A percentile compares a stretch with the other conserved stretches of the same genome.
phyloP scores from a whole-genome alignment of 2,888 invertebrate genomes.

The Odontothrips loti region DNA sequence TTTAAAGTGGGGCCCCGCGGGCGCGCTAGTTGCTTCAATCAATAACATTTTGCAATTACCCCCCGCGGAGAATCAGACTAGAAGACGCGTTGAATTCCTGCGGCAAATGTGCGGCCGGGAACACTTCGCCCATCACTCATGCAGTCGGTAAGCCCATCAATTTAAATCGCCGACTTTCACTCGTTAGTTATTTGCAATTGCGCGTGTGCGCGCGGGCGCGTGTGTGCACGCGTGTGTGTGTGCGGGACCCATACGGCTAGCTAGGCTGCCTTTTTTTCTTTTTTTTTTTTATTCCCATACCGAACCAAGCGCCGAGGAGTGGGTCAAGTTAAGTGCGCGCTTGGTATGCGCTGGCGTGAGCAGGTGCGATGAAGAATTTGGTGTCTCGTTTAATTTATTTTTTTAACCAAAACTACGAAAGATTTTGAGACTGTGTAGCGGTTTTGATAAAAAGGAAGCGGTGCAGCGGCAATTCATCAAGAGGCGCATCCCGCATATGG shows the following conservation, averaged over 20 bases:
- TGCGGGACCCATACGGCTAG: neutral
- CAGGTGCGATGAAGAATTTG: no score
- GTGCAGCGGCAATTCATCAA: no score
- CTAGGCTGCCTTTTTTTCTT: neutral
- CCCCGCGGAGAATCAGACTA: slow-evolving; percentile 9
- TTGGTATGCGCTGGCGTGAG: no score
- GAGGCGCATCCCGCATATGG: no score
- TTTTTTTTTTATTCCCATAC: neutral
- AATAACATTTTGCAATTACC: slow-evolving; percentile 21
- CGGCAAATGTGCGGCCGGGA: slow-evolving; percentile 4
- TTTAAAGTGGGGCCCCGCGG: neutral
- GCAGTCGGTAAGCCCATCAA: slow-evolving; percentile 3
- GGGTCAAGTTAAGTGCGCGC: no score
- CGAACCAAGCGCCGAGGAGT: no score
- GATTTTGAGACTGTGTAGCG: no score
- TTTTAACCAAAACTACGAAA: no score
- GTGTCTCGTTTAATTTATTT: no score
- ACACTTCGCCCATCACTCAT: neutral
- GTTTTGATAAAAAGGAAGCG: no score
- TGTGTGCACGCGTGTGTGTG: neutral
- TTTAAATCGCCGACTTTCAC: slow-evolving; percentile 12
- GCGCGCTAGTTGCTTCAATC: neutral
- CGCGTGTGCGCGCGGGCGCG: no score
- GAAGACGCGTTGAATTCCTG: neutral
- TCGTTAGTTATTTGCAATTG: neutral